Evolutionary conservation across 2,888 invertebrate genomes (phyloP).

Genomic region (Netelia fuscicornis): DNA sequence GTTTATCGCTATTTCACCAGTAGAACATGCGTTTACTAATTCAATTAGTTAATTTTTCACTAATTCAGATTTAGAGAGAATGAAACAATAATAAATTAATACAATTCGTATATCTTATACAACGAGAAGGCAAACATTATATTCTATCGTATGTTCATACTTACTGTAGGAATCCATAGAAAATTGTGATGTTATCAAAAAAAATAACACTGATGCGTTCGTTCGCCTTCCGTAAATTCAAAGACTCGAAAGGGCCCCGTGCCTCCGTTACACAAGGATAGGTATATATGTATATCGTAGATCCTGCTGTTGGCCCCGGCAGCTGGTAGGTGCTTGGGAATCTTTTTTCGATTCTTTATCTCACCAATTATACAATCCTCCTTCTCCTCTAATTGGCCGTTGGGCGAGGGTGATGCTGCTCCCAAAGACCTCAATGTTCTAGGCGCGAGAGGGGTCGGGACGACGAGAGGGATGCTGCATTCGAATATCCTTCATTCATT

Average conservation of each 20-base stretch:
- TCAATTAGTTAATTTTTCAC: too few species aligned
- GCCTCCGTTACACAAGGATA: too few species aligned
- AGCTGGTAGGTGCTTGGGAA: slow-evolving; percentile 83
- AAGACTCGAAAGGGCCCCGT: too few species aligned
- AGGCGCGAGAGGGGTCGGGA: neutral
- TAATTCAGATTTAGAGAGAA: too few species aligned
- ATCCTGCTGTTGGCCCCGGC: slow-evolving; percentile 70
- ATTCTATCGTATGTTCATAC: neutral
- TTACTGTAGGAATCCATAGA: slow-evolving; percentile 5
- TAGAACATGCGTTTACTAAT: too few species aligned
- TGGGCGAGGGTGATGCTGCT: slow-evolving; percentile 50
- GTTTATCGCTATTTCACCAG: too few species aligned
- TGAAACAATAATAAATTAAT: too few species aligned
- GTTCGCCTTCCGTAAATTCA: too few species aligned
- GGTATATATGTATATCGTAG: neutral
- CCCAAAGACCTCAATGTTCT: slow-evolving; percentile 1
- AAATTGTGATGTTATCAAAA: neutral
- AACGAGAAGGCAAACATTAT: neutral
- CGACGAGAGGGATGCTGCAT: slow-evolving; percentile 7
- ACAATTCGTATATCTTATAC: too few species aligned
- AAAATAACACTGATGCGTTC: too few species aligned
- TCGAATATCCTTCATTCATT: slow-evolving; percentile 17
- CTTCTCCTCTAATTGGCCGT: slow-evolving; percentile 80
- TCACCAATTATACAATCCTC: slow-evolving; percentile 81
- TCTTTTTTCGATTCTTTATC: slow-evolving; percentile 81